These are phyloP conservation scores for Labrus mixtus DNA, from an alignment of 2,113 vertebrate genomes.

Conservation along the genomic window DNA sequence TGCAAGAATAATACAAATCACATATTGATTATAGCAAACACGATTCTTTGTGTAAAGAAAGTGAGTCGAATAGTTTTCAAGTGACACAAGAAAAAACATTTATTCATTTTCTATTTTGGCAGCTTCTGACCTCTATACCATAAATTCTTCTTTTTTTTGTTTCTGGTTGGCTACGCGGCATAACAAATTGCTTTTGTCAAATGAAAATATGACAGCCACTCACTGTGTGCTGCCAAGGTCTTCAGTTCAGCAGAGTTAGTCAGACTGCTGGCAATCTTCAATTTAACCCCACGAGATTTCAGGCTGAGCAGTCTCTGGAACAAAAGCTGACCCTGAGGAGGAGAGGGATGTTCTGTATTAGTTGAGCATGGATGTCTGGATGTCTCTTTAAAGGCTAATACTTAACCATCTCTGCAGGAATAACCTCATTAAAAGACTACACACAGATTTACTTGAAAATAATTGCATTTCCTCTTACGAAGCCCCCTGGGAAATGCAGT, in stretches of 20 bases:
- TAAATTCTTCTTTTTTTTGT: background rate
- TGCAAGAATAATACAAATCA: background rate
- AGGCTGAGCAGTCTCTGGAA: conserved; percentile 78
- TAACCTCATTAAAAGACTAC: conserved; percentile 48
- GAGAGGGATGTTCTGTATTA: conserved; percentile 33
- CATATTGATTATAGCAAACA: background rate
- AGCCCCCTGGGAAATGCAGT: conserved; percentile 30
- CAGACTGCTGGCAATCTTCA: conserved; percentile 79
- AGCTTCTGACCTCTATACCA: background rate
- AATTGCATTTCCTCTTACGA: conserved; percentile 46
- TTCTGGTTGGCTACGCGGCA: conserved; percentile 6
- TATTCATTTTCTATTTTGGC: background rate
- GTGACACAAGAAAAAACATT: background rate
- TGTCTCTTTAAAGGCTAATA: conserved; percentile 28
- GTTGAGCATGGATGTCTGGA: background rate
- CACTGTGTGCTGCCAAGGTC: conserved; percentile 71
- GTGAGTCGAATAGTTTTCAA: background rate
- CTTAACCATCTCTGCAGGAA: conserved; percentile 31
- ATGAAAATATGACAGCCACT: conserved; percentile 51
- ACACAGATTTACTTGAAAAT: conserved; percentile 44
- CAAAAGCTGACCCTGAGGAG: conserved; percentile 78
- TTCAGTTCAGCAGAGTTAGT: conserved; percentile 76
- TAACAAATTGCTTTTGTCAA: conserved; percentile 33
- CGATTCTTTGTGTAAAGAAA: background rate
- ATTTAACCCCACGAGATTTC: conserved; percentile 75